phyloP scores from a whole-genome alignment of 2,888 invertebrate genomes.

The Rotaria macrura region DNA sequence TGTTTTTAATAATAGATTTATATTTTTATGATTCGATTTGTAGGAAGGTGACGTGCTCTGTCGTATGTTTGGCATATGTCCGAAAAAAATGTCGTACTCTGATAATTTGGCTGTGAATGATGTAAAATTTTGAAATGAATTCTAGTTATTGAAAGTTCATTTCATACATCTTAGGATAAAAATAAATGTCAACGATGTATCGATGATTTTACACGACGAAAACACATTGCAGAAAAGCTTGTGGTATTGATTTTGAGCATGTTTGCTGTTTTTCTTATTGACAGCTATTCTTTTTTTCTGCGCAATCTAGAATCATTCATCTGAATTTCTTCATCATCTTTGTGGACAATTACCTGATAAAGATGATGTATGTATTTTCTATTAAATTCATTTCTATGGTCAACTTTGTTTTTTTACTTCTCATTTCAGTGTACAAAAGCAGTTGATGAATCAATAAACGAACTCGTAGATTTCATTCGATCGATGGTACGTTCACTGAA shows the following conservation, averaged over 20 bases:
- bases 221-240: not conserved
- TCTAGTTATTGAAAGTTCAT: too few relatives aligned
- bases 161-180: not conserved
- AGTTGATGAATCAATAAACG: not conserved
- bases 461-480: not conserved
- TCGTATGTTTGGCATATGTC: not conserved
- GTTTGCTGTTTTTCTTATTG: too few relatives aligned
- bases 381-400: too few relatives aligned
- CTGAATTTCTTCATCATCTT: not conserved
- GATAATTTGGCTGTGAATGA: slow-evolving; percentile 5
- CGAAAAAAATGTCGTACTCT: not conserved
- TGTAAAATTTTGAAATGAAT: not conserved
- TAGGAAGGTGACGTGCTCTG: not conserved
- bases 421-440: not conserved
- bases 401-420: not conserved
- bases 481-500: not conserved
- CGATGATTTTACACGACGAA: not conserved
- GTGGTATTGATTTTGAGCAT: not conserved
- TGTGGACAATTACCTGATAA: slow-evolving; percentile 5
- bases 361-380: not conserved
- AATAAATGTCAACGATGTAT: slow-evolving; percentile 16
- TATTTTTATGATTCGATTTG: not conserved
- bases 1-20: too few relatives aligned
- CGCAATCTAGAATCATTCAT: not conserved
- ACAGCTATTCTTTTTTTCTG: not conserved